Evolutionary conservation across 2,113 vertebrate species (phyloP).

Genomic region (Nansenia antarctica): DNA sequence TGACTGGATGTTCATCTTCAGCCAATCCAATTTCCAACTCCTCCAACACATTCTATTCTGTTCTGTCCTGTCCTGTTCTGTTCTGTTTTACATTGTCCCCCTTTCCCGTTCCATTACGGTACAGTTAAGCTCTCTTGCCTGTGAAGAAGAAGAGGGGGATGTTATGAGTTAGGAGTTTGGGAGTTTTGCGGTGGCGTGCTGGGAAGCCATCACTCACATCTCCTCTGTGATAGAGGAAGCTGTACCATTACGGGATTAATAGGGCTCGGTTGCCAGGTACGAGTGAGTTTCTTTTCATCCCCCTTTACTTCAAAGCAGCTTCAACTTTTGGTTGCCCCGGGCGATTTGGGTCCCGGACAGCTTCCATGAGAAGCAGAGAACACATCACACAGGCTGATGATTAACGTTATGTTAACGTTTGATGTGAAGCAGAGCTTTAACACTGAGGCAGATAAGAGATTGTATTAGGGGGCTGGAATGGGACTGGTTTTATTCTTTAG

Average conservation of each 20-base stretch:
- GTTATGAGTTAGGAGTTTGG: slow-evolving; percentile 72
- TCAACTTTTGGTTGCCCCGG: slow-evolving; percentile 52
- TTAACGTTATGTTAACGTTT: slow-evolving; percentile 17
- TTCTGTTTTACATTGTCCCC: slow-evolving; percentile 45
- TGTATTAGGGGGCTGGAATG: slow-evolving; percentile 22
- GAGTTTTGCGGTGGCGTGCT: slow-evolving; percentile 68
- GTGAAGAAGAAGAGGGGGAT: too few relatives aligned
- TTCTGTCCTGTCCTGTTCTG: slow-evolving; percentile 35
- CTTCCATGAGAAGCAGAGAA: slow-evolving; percentile 51
- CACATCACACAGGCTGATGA: slow-evolving; percentile 17
- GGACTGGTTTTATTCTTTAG: slow-evolving; percentile 18
- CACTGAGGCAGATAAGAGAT: slow-evolving; percentile 54
- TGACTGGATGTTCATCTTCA: too few relatives aligned
- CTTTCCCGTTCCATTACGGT: too few relatives aligned
- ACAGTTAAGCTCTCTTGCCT: too few relatives aligned
- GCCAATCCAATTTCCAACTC: background rate
- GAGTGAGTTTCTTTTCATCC: slow-evolving; percentile 22
- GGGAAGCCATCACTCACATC: slow-evolving; percentile 59
- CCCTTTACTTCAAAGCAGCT: slow-evolving; percentile 53
- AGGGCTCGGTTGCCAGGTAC: slow-evolving; percentile 61
- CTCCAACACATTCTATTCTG: slow-evolving; percentile 18
- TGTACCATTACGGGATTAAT: slow-evolving; percentile 72
- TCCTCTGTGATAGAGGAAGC: slow-evolving; percentile 67
- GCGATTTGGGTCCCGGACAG: slow-evolving; percentile 52
- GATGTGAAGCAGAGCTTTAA: slow-evolving; percentile 34